A percentile compares a stretch with the other conserved stretches of the same genome.
Conservation (phyloP, 2,113 vertebrate species). For the Cinclus mexicanus region DNA sequence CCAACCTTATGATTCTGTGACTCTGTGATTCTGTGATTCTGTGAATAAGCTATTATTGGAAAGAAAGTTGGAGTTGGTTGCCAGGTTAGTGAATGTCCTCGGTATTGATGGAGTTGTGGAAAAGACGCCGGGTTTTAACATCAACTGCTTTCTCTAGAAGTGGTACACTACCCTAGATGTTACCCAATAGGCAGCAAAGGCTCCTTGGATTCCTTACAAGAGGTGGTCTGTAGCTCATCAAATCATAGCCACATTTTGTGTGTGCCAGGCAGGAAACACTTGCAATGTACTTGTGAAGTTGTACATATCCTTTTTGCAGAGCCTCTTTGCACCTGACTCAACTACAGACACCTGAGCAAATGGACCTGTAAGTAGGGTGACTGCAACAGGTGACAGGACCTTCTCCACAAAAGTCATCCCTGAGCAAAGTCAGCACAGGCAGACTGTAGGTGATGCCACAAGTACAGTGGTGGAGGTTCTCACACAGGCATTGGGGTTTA, state of each 20-base stretch:
- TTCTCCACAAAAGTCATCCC: neutral
- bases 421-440: neutral
- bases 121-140: neutral
- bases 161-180: fast-evolving
- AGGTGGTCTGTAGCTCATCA: neutral
- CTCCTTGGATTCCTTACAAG: neutral
- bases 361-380: neutral
- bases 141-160: neutral
- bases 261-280: neutral
- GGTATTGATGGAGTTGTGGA: neutral
- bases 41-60: neutral
- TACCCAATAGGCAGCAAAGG: fast-evolving
- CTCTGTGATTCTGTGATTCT: neutral
- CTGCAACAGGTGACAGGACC: neutral
- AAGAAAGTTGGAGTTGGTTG: neutral
- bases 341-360: neutral
- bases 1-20: neutral
- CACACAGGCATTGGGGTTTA: neutral
- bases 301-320: neutral
- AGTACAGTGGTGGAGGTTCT: neutral
- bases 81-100: fast-evolving
- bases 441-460: neutral
- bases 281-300: neutral
- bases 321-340: neutral
- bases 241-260: neutral